Percentiles rank a stretch among this genome's conserved stretches.
These are phyloP conservation scores for Psylliodes chrysocephalus DNA, from an alignment of 2,888 invertebrate genomes.

Conservation along the genomic window DNA sequence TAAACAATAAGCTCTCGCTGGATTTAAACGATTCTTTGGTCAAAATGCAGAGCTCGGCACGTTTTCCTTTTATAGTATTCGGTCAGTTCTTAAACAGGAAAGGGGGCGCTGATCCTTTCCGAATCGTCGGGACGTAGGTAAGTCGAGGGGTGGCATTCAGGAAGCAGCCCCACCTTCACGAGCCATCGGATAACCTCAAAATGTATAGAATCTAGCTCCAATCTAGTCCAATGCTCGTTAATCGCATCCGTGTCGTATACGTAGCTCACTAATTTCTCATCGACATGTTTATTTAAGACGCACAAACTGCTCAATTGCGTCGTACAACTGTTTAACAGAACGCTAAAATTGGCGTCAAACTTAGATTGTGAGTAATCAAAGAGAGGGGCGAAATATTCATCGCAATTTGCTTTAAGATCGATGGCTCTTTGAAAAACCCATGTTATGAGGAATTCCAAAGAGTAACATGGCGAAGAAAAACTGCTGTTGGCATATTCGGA, in stretches of 20 bases:
- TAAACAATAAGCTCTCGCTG: conserved; percentile 70
- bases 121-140: conserved; percentile 41
- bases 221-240: conserved; percentile 69
- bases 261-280: conserved; percentile 66
- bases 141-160: conserved; percentile 66
- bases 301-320: conserved; percentile 77
- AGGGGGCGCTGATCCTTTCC: conserved; percentile 64
- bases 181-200: conserved; percentile 80
- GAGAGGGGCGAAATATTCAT: conserved; percentile 74
- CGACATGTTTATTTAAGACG: conserved; percentile 72
- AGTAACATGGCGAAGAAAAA: conserved; percentile 74
- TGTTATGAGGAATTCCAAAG: conserved; percentile 73
- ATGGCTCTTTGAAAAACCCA: conserved; percentile 86
- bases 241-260: conserved; percentile 65
- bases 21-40: conserved; percentile 48
- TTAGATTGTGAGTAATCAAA: conserved; percentile 76
- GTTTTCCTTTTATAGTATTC: conserved; percentile 64
- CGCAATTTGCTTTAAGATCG: conserved; percentile 75
- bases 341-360: conserved; percentile 77
- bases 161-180: conserved; percentile 79
- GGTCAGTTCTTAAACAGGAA: conserved; percentile 68
- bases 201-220: conserved; percentile 40
- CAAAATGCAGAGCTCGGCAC: conserved; percentile 62
- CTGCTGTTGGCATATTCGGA: conserved; percentile 85
- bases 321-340: conserved; percentile 75